Base-by-base conservation (phyloP, 2,113 vertebrate genomes). In the Empidonax alnorum region DNA sequence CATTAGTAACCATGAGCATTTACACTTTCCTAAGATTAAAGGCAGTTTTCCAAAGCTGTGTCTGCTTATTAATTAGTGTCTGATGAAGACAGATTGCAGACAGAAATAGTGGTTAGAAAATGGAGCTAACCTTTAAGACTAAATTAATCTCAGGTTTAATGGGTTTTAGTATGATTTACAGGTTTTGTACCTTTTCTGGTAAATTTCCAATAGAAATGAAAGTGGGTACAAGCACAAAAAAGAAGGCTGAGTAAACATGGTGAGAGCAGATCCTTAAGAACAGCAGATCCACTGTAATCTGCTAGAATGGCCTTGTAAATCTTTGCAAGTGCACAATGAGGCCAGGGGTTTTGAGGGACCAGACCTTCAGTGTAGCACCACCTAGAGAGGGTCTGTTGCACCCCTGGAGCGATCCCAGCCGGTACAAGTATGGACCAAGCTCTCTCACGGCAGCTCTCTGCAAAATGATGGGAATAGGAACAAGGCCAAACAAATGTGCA, bases 11-110 rank as follows among this genome's bases (percentile, higher is more conserved):
- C 88, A 71, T 53, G 89, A 97, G 84, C 96, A 96, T 96, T 97
- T 96, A 96, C 92, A 92, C 97, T 97, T 95, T 78, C 76, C 75
- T 71, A 98, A 98, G 97, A 98, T 98, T 97, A 98, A 98, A 98
- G 97, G 97, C 96, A 92, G 84, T 89, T 96, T 95, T 96, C 94
- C 91, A 96, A 96, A 94, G 89, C 96, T 80, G 84, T 80, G 97
- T 87, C 96, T 97, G 96, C 93, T 90, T 96, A 96, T 97, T 98
- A 97, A 97, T 97, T 98, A 97, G 95, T 90, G 95, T 95, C 93
- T 96, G 96, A 97, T 97, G 96, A 97, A 97, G 96, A 97, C 82
- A 96, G 97, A 97, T 97, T 98, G 96, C 96, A 97, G 97, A 94
- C 94, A 97, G 95, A 93, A 97, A 97, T 95, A 96, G 93, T 93